Percentiles rank a stretch among this genome's conserved stretches.
Conservation (phyloP, 2,888 invertebrate species). For the Druceiella hillmani region DNA sequence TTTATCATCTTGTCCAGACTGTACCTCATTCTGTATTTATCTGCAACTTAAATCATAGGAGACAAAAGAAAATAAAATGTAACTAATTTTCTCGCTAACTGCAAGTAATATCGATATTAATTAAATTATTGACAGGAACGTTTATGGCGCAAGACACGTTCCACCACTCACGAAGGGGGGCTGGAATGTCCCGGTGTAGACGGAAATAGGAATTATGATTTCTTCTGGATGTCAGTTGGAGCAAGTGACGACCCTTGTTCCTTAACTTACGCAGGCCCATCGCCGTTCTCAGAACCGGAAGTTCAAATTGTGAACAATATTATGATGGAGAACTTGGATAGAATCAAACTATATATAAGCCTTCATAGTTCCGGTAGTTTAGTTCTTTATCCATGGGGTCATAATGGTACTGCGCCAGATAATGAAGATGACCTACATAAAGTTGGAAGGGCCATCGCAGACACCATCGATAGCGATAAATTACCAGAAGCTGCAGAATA, state of each 20-base stretch:
- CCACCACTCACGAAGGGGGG: slow-evolving; percentile 30
- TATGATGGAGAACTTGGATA: slow-evolving; percentile 41
- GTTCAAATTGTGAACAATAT: slow-evolving; percentile 53
- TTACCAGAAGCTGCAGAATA: slow-evolving; percentile 40
- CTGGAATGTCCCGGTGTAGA: slow-evolving; percentile 61
- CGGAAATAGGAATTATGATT: slow-evolving; percentile 70
- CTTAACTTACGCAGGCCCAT: slow-evolving; percentile 56
- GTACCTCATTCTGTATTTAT: too few relatives aligned
- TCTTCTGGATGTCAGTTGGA: slow-evolving; percentile 61
- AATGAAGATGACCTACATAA: slow-evolving; percentile 42
- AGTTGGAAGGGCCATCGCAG: slow-evolving; percentile 38
- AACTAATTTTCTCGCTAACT: too few relatives aligned
- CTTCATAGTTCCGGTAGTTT: slow-evolving; percentile 71
- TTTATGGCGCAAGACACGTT: slow-evolving; percentile 67
- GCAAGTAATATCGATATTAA: too few relatives aligned
- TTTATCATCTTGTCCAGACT: too few relatives aligned
- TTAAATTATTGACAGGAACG: slow-evolving; percentile 44
- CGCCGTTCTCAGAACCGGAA: slow-evolving; percentile 63
- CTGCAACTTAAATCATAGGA: too few relatives aligned
- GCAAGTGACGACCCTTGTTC: slow-evolving; percentile 50
- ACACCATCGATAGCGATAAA: slow-evolving; percentile 34
- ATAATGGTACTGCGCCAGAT: slow-evolving; percentile 44
- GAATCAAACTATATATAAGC: slow-evolving; percentile 60
- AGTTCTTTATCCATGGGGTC: slow-evolving; percentile 66
- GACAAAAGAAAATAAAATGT: too few relatives aligned